A percentile compares a stretch with the other conserved stretches of the same genome.
Conservation (phyloP, 64 coral and sea anemone species). For the Astreopora myriophthalma region DNA sequence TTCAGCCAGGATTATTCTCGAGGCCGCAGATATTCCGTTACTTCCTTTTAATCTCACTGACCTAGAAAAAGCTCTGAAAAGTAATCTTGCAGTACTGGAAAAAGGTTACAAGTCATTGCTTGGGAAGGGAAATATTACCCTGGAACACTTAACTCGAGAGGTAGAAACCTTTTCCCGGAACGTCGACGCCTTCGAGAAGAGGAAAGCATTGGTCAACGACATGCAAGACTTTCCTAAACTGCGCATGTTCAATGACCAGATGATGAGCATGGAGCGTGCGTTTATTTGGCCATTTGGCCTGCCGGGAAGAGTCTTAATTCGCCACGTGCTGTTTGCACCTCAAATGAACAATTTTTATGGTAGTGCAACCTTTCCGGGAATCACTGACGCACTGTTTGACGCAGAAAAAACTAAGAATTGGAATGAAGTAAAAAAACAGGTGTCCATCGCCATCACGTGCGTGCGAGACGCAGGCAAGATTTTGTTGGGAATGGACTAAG, state of each 20-base stretch:
- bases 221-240: constrained; percentile 61
- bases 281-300: constrained; percentile 84
- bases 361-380: constrained; percentile 78
- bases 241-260: constrained; percentile 81
- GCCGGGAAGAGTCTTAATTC: constrained; percentile 57
- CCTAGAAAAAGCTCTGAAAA: constrained; percentile 39
- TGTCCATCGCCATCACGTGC: constrained; percentile 68
- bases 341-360: constrained; percentile 78
- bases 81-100: constrained; percentile 24
- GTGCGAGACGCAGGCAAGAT: constrained; percentile 56
- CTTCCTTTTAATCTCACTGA: constrained; percentile 74
- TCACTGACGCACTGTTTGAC: constrained; percentile 78
- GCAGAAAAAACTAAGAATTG: constrained; percentile 81
- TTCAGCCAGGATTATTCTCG: constrained; percentile 53
- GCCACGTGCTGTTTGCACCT: constrained; percentile 83
- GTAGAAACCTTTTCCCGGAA: constrained; percentile 46
- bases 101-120: constrained; percentile 54
- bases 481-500: constrained; percentile 41
- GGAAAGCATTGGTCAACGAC: background rate
- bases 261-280: constrained; percentile 79
- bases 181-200: constrained; percentile 60
- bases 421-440: constrained; percentile 72
- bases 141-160: constrained; percentile 52
- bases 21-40: constrained; percentile 60
- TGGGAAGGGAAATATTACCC: constrained; percentile 64